Conservation (phyloP, 1,140 invertebrate species). For the Lasioglossum albipes region DNA sequence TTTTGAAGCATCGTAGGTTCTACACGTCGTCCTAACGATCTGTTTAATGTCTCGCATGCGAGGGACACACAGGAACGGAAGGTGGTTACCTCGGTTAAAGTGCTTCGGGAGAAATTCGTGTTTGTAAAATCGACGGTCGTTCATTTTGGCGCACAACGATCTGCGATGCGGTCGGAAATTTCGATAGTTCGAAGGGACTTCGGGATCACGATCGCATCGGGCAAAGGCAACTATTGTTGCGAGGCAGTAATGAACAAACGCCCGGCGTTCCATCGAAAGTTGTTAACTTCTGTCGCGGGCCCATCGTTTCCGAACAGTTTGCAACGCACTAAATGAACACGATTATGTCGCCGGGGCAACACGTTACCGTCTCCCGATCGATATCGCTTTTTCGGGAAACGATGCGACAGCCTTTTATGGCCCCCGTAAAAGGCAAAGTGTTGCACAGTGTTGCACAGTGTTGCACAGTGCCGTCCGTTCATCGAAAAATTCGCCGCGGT, state of each 20-base stretch:
- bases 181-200: slow-evolving; percentile 26
- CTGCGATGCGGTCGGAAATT: slow-evolving; percentile 40
- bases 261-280: slow-evolving; percentile 36
- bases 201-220: slow-evolving; percentile 17
- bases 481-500: too few species aligned
- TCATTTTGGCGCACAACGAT: not conserved
- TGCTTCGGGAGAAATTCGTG: slow-evolving; percentile 8
- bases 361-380: not conserved
- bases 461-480: too few species aligned
- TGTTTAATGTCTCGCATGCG: not conserved
- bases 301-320: not conserved
- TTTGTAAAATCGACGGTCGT: slow-evolving; percentile 38
- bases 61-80: not conserved
- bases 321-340: not conserved
- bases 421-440: not conserved
- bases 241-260: slow-evolving; percentile 32
- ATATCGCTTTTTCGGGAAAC: not conserved
- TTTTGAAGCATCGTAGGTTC: not conserved
- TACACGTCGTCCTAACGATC: not conserved
- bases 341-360: not conserved
- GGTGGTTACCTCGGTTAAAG: not conserved
- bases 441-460: too few species aligned
- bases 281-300: slow-evolving; percentile 42
- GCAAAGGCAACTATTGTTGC: slow-evolving; percentile 24
- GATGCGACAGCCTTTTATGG: not conserved